Base-by-base conservation (phyloP, 2,888 invertebrate genomes). In the Melinaea marsaeus region DNA sequence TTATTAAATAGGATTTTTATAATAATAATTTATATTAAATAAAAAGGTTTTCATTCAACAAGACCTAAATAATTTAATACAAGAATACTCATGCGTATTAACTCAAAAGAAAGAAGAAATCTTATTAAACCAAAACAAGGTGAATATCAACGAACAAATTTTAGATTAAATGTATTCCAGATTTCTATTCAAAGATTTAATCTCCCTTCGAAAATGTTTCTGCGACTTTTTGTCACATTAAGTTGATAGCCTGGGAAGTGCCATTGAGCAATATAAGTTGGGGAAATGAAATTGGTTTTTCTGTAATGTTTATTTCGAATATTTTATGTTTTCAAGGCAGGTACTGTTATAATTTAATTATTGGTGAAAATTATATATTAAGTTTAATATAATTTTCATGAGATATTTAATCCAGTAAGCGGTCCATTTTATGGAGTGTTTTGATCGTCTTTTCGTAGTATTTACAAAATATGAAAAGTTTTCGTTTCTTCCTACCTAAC, bases 91-190 rank as follows among this genome's bases (percentile, higher is more conserved):
- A 1, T 6, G 42, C 2, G 7, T 42, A 9, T 42, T 22, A 22
- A 22, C 22, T 22, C 22, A 22, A 22, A 22, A 42, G 7, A 9
- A 51, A 51, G n/a, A 51, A 2, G 32, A 51, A 32, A 32, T 32
- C 51, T 32, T 3, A 32, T 51, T 51, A 51, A 51, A 51, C 32
- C n/a, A 51, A 32, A 32, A 51, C 32, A 51, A 51, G 51, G 51
- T 32, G n/a, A 65, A 65, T 63, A 57, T 34, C 45, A 33, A 62
- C 61, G 65, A 71, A 71, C 71, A 70, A 71, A 72, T 66, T 71
- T 66, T 55, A 67, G 75, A 79, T 79, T 79, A 74, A 78, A 78
- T 73, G 69, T 74, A 70, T 70, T 69, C 69, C 66, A 75, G 71
- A 74, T 75, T 78, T 76, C 77, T 75, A 72, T 73, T 71, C 61